phyloP scores from a whole-genome alignment of 35 echinoderm and acorn worm genomes.

The Strongylocentrotus purpuratus region DNA sequence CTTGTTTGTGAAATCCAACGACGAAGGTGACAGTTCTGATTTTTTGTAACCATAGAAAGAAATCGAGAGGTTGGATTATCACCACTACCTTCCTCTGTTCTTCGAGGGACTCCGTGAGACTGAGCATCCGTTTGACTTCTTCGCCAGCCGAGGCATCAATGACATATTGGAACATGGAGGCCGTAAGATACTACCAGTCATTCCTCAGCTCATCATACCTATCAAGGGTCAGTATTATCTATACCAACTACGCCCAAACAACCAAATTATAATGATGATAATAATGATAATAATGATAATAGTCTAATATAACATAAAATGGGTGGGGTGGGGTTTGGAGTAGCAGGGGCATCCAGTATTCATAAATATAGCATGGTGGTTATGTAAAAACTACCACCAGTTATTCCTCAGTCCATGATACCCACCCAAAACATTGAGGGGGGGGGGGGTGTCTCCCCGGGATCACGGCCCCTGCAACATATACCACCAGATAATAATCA shows the following conservation, averaged over 20 bases:
- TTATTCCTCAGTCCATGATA: slow-evolving; percentile 70
- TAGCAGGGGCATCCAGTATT: no score
- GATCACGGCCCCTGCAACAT: no score
- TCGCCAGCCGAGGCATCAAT: slow-evolving; percentile 61
- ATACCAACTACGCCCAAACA: no score
- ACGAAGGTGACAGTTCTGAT: no score
- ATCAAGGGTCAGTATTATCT: slow-evolving; percentile 57
- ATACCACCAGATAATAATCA: no score
- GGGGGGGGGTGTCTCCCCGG: no score
- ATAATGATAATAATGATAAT: no score
- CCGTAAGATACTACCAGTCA: slow-evolving; percentile 64
- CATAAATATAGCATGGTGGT: slow-evolving; percentile 42
- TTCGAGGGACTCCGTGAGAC: slow-evolving; percentile 74
- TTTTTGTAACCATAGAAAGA: slow-evolving; percentile 39
- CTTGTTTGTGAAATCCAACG: no score
- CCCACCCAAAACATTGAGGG: slow-evolving; percentile 57
- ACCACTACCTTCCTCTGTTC: slow-evolving; percentile 77
- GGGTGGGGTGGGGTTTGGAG: no score
- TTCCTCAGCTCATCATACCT: slow-evolving; percentile 77
- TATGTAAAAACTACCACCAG: slow-evolving; percentile 61
- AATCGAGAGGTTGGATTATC: slow-evolving; percentile 67
- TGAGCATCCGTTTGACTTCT: slow-evolving; percentile 66
- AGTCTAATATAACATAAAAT: no score
- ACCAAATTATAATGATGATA: no score
- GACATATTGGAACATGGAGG: slow-evolving; percentile 73